Percentiles rank a stretch among this genome's conserved stretches.
Conservation (phyloP, 2,888 invertebrate genomes). For the Drosophila maculinotata region DNA sequence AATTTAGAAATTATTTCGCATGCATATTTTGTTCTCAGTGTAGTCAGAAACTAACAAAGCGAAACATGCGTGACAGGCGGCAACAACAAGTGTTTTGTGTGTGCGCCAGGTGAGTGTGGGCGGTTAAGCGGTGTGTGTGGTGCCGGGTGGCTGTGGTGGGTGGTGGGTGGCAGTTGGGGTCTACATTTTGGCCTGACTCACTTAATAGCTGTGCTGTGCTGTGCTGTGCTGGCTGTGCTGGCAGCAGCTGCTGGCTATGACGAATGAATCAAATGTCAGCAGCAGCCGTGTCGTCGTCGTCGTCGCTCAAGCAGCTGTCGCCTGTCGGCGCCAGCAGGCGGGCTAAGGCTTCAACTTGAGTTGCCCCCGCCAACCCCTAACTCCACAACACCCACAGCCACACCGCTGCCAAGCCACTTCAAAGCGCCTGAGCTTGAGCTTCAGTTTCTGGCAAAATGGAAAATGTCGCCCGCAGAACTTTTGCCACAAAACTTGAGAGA, state of each 20-base stretch:
- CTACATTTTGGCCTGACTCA: constrained; percentile 40
- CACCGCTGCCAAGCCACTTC: constrained; percentile 62
- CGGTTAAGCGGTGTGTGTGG: constrained; percentile 29
- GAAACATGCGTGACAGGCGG: constrained; percentile 67
- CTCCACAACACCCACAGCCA: constrained; percentile 4
- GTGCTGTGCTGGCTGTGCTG: constrained; percentile 18
- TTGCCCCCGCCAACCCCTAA: constrained; percentile 1
- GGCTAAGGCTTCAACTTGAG: constrained; percentile 53
- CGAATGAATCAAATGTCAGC: constrained; percentile 84
- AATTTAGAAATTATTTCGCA: no score
- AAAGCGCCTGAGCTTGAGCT: constrained; percentile 67
- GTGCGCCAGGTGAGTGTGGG: constrained; percentile 53
- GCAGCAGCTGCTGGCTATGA: constrained; percentile 71
- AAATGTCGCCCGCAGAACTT: constrained; percentile 81
- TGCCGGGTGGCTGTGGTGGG: constrained; percentile 16
- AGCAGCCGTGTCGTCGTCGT: constrained; percentile 76
- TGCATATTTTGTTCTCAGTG: no score
- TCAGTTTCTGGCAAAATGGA: constrained; percentile 72
- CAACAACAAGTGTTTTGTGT: constrained; percentile 74
- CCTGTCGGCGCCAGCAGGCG: constrained; percentile 73
- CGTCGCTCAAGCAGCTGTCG: constrained; percentile 80
- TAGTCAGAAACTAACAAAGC: constrained; percentile 48
- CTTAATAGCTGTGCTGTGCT: constrained; percentile 40
- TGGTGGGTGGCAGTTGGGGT: constrained; percentile 2
- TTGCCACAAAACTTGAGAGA: constrained; percentile 72